Evolutionary conservation across 37 sponge, comb jelly and placozoan species (phyloP), one percentile per base, ranked within the genome.

Genomic region (Cliona cf. orientalis): DNA sequence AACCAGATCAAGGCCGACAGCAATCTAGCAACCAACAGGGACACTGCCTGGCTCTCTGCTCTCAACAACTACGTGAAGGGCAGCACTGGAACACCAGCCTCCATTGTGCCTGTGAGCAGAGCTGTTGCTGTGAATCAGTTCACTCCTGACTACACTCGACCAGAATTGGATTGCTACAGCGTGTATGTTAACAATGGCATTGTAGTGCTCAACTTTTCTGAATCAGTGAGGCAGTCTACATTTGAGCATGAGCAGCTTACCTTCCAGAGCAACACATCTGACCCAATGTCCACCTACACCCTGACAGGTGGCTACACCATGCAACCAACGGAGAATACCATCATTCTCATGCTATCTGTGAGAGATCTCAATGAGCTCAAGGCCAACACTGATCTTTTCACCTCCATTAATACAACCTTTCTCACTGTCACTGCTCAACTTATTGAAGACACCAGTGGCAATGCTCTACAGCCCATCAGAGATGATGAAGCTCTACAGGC

Each of bases 191-290:
- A 89, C 60, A 76, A 37, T 46, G 85, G 66, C 17, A 78, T 88
- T 44, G 64, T 90, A 21, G 29, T 75, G 0, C 72, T 95, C 29
- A 95, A 92, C 0, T 95, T 95, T 85, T 86, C 87, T 28, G 96
- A 95, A 40, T 77, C 92, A 31, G 87, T 95, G 17, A 74, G 80
- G 11, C 33, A 73, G 11, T 74, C 71, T 29, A 91, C 89, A 1
- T 96, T 96, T 76, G 91, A 93, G 33, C 72, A 89, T 28, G 75
- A 68, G 11, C 89, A 93, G 45, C 59, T 96, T 1, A 96, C 94
- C 34, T 84, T 96, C 76, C 94, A 91, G 43, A 84, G 78, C 36
- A 22, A 43, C 22, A 34, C 22, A 0, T 53, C 75, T 73, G 40
- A 41, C 0, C 72, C 84, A 25, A 62, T 74, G 0, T 29, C 2